Conservation (phyloP, 1,140 invertebrate genomes). For the Plutomurus gul region DNA sequence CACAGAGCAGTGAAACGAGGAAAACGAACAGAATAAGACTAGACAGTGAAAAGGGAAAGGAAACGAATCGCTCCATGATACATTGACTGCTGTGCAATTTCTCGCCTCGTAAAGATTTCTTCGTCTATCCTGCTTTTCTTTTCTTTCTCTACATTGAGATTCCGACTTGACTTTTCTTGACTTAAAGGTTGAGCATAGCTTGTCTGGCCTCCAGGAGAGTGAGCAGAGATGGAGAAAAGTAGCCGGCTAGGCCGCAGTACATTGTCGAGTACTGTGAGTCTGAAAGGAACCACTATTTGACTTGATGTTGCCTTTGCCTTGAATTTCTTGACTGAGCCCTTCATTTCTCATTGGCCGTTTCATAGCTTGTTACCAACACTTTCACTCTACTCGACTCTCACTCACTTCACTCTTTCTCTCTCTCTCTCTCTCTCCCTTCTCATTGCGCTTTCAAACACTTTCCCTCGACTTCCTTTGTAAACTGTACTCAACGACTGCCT, state of each 20-base stretch:
- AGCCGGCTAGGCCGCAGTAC: neutral
- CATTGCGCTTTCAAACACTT: neutral
- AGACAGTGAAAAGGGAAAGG: slow-evolving; percentile 29
- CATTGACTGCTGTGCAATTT: slow-evolving; percentile 35
- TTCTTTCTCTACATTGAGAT: neutral
- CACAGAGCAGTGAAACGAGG: neutral
- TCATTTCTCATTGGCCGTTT: neutral
- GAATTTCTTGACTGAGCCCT: neutral
- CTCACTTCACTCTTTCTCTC: neutral
- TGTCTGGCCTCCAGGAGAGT: no score
- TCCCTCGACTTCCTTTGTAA: neutral
- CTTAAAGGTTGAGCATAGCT: no score
- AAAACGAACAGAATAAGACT: neutral
- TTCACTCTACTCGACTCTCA: neutral
- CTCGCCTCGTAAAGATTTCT: slow-evolving; percentile 32
- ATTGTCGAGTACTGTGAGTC: neutral
- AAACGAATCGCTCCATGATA: slow-evolving; percentile 31
- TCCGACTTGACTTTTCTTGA: no score
- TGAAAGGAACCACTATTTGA: neutral
- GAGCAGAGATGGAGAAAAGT: neutral
- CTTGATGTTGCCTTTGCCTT: neutral
- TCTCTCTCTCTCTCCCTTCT: neutral
- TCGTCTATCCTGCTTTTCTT: slow-evolving; percentile 21
- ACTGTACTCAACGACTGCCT: no score
- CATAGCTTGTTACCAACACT: neutral